Base-by-base conservation (phyloP, 2,888 invertebrate genomes). In the Chymomyza caudatula region DNA sequence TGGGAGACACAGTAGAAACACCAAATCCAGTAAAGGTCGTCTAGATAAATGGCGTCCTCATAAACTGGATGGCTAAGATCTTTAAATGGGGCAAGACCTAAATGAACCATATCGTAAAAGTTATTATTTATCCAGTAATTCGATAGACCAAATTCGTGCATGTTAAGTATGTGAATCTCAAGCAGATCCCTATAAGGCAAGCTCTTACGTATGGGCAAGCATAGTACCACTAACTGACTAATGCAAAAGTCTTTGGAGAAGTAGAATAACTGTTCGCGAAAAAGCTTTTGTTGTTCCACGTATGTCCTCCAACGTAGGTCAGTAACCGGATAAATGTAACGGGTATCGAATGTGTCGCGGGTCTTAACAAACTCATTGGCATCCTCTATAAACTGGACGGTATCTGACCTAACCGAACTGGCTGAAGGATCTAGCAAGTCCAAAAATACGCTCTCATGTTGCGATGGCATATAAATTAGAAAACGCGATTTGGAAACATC, bases 1-100 rank as follows among this genome's bases (percentile, higher is more conserved):
- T 66, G 52, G 0, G 60, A 51, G 11, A 22, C 8, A 0, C 19
- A 6, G 37, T 62, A 73, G 13, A 69, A 19, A 19, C 52, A 52
- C 5, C 69, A 63, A 53, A 72, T 73, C 72, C 60, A 69, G 5
- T 64, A 66, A 8, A 73, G 25, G 19, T 72, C 72, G 4, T 61
- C 61, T 15, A 69, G 6, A 11, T 43, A 1, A 1, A 73, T 58
- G 2, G 47, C 49, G 0, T 15, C 22, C 0, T 15, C 22, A 13
- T 51, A 6, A 6, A 43, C 6, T 25, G 23, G 1, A 2, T 5
- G n/a, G 22, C 51, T 52, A 2, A 44, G 47, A 15, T 63, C 63
- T 11, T 22, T 22, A 6, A 58, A n/a, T 11, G 58, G 23, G 5
- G 44, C 6, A 0, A 43, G 25, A 8, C 44, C 23, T 2, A 20